Evolutionary conservation across 2,888 invertebrate species (phyloP).

Genomic region (Meloe dianella): DNA sequence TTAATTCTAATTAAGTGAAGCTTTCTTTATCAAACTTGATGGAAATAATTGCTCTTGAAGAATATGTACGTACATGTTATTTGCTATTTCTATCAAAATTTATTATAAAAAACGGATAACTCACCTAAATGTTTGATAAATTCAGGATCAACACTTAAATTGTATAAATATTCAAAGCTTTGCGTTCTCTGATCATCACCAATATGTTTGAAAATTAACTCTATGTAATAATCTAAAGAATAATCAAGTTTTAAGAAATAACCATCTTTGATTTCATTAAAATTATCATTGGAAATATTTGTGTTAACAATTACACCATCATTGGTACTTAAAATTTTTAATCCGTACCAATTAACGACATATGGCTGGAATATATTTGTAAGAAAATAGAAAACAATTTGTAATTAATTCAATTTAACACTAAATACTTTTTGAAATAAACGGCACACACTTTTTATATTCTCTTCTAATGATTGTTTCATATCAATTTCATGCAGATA

Average conservation of each 20-base stretch:
- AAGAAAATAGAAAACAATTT: no score
- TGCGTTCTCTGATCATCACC: conserved; percentile 25
- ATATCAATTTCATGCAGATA: conserved; percentile 47
- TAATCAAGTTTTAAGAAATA: conserved; percentile 52
- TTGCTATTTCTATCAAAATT: background rate
- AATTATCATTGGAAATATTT: conserved; percentile 50
- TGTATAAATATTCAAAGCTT: conserved; percentile 45
- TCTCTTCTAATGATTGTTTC: conserved; percentile 40
- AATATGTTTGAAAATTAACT: conserved; percentile 46
- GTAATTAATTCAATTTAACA: no score
- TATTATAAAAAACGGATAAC: no score
- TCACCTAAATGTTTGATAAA: conserved; percentile 53
- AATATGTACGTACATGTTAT: no score
- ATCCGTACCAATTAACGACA: conserved; percentile 45
- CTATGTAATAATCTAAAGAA: conserved; percentile 47
- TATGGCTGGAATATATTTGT: conserved; percentile 37
- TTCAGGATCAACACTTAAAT: conserved; percentile 48
- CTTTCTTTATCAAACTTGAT: background rate
- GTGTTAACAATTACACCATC: conserved; percentile 35
- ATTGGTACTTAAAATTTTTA: conserved; percentile 48
- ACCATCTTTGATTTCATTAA: conserved; percentile 49
- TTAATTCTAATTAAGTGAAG: no score
- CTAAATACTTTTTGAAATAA: conserved; percentile 42
- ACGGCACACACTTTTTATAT: conserved; percentile 42
- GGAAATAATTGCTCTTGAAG: background rate